Conservation (phyloP, 2,797 vertebrate species). For the Florisuga fusca region DNA sequence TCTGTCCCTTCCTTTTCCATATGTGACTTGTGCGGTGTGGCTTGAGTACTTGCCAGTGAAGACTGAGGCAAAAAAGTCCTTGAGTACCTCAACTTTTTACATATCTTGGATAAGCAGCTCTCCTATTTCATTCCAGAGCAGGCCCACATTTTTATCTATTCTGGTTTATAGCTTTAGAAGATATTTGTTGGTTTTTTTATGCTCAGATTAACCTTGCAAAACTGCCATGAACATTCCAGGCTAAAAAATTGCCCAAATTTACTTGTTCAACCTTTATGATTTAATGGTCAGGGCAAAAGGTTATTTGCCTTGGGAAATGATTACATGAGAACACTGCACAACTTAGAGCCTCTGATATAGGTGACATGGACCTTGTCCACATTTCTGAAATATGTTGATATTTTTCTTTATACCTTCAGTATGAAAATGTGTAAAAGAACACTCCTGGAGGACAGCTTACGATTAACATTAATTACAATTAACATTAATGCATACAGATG, state of each 20-base stretch:
- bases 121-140: no score
- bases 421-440: not conserved
- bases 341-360: not conserved
- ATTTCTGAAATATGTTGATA: not conserved
- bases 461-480: fast-evolving
- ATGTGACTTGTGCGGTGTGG: no score
- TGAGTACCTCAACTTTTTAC: no score
- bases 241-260: not conserved
- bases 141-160: not conserved
- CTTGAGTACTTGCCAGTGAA: no score
- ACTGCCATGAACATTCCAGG: not conserved
- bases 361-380: not conserved
- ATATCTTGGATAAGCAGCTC: no score
- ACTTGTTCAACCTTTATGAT: not conserved
- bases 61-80: no score
- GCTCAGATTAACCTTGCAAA: not conserved
- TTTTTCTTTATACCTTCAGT: not conserved
- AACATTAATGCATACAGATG: not conserved
- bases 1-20: no score
- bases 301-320: not conserved
- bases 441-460: not conserved
- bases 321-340: not conserved
- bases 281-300: not conserved
- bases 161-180: not conserved
- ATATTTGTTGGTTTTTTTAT: not conserved